Evolutionary conservation across 2,113 vertebrate species (phyloP).

Genomic region (Lates calcarifer): DNA sequence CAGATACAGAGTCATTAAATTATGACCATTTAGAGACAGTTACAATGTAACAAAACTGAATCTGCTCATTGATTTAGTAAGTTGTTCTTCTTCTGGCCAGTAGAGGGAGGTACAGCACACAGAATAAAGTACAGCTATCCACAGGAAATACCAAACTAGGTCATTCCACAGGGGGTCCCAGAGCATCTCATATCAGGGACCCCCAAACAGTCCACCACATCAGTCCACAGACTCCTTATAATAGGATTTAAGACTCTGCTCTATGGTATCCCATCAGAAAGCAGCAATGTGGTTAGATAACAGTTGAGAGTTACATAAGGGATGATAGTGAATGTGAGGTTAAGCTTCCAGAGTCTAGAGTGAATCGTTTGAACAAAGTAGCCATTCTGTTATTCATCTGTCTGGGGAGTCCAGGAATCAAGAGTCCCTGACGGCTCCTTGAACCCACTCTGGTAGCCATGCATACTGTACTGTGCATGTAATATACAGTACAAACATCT

Average conservation of each 20-base stretch:
- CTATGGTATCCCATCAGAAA: constrained; percentile 3
- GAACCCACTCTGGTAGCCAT: neutral
- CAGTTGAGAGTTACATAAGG: constrained; percentile 14
- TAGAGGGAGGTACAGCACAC: constrained; percentile 69
- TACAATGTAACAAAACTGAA: neutral
- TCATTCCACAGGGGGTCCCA: constrained; percentile 44
- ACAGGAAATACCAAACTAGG: constrained; percentile 47
- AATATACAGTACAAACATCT: neutral
- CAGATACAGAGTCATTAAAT: constrained; percentile 9
- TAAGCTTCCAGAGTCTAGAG: neutral
- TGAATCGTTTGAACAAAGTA: neutral
- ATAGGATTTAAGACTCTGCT: constrained; percentile 29
- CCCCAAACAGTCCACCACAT: constrained; percentile 10
- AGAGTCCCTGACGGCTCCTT: neutral
- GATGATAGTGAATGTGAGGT: neutral
- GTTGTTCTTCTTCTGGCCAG: constrained; percentile 40
- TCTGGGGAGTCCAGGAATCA: neutral
- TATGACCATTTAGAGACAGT: neutral
- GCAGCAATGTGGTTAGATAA: constrained; percentile 8
- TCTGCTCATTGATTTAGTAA: neutral
- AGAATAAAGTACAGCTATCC: neutral
- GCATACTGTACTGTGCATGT: neutral
- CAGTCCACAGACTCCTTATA: constrained; percentile 6
- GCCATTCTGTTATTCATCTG: neutral
- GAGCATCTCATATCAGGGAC: constrained; percentile 17